These are phyloP conservation scores for Mesaphorura yosii DNA, from an alignment of 1,140 invertebrate species.

Conservation along the genomic window DNA sequence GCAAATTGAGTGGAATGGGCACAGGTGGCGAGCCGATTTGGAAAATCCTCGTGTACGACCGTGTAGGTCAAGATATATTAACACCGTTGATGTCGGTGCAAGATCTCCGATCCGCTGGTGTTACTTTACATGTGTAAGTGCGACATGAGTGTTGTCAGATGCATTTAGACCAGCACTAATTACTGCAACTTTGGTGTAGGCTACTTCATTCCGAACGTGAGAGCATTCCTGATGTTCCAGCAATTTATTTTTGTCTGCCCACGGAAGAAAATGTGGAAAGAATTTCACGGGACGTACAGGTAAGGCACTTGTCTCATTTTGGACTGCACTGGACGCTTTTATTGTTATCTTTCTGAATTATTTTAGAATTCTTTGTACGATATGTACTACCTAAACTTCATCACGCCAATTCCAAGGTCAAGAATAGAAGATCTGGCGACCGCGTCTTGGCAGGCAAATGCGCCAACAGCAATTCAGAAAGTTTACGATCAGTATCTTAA, in stretches of 20 bases:
- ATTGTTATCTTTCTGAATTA: neutral
- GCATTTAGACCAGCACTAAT: slow-evolving; percentile 9
- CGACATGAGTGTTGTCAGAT: slow-evolving; percentile 9
- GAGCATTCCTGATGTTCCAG: slow-evolving; percentile 93
- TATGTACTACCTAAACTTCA: slow-evolving; percentile 93
- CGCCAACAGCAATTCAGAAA: slow-evolving; percentile 82
- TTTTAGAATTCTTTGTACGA: slow-evolving; percentile 87
- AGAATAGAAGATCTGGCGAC: slow-evolving; percentile 92
- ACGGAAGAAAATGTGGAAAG: slow-evolving; percentile 90
- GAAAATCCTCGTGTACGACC: slow-evolving; percentile 94
- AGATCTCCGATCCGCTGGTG: slow-evolving; percentile 87
- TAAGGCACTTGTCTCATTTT: slow-evolving; percentile 16
- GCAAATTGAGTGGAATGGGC: too few relatives aligned
- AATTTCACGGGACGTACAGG: slow-evolving; percentile 83
- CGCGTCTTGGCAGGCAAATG: slow-evolving; percentile 75
- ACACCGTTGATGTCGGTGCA: slow-evolving; percentile 92
- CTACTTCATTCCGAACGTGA: slow-evolving; percentile 88
- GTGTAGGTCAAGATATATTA: slow-evolving; percentile 93
- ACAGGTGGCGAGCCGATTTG: slow-evolving; percentile 71
- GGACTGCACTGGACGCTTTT: too few relatives aligned
- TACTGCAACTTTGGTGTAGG: too few relatives aligned
- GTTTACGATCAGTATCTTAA: slow-evolving; percentile 95
- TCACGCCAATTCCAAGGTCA: slow-evolving; percentile 85
- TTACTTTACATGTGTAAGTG: slow-evolving; percentile 90
- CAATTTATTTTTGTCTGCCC: slow-evolving; percentile 96